Evolutionary conservation across 2,113 vertebrate species (phyloP).

Genomic region (Aphelocoma coerulescens): DNA sequence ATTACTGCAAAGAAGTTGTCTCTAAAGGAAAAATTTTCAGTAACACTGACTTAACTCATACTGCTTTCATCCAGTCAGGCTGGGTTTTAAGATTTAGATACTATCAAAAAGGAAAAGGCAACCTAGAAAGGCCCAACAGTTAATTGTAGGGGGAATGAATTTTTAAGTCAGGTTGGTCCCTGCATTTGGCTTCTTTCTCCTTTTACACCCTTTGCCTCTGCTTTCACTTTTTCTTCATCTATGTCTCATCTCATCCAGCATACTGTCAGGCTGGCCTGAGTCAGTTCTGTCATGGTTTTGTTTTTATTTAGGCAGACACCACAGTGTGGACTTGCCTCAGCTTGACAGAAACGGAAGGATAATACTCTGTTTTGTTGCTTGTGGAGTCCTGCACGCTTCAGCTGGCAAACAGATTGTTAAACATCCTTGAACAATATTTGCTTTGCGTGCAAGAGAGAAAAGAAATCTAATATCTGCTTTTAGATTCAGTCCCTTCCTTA

Average conservation of each 20-base stretch:
- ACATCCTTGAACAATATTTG: not conserved
- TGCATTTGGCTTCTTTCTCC: not conserved
- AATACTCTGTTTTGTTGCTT: not conserved
- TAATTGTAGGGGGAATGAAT: not conserved
- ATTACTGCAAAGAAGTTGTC: not conserved
- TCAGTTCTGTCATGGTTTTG: not conserved
- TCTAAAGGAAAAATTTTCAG: not conserved
- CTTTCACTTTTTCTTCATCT: not conserved
- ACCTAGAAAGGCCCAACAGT: not conserved
- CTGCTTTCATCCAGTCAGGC: not conserved
- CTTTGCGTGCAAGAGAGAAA: not conserved
- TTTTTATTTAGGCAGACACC: not conserved
- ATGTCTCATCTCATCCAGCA: not conserved
- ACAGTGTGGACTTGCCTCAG: not conserved
- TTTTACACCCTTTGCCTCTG: not conserved
- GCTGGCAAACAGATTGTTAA: slow-evolving; percentile 4
- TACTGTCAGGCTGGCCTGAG: not conserved
- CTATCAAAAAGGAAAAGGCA: not conserved
- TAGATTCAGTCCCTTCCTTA: not conserved
- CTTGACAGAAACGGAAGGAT: not conserved
- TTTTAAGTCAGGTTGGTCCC: not conserved
- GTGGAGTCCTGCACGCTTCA: not conserved
- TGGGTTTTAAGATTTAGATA: not conserved
- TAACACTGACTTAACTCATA: not conserved
- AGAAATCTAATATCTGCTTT: not conserved